Base-by-base conservation (phyloP, 2,888 invertebrate genomes). In the Therioaphis trifolii region DNA sequence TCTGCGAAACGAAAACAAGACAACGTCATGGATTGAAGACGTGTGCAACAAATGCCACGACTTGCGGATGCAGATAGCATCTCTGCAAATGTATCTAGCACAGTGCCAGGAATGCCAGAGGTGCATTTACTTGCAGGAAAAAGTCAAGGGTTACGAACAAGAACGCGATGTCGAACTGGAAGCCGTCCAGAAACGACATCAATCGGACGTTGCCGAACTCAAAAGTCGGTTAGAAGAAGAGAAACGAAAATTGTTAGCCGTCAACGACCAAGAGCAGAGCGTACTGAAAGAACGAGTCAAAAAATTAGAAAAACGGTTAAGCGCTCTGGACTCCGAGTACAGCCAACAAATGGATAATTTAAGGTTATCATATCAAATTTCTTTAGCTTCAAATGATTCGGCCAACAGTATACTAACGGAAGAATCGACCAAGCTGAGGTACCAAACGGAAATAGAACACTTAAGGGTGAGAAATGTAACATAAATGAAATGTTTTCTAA, bases 401-500 rank as follows among this genome's bases (percentile, higher is more conserved):
- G 79, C 75, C 82, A 86, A 75, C 74, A 85, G 55, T 49, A 84
- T 72, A 76, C 58, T 69, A 76, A 91, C 90, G 18, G 92, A 91
- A 86, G 91, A 91, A 77, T 91, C 92, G 74, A 92, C 93, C 86
- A 91, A 93, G 79, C 92, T 92, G 87, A 91, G 94, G 85, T 95
- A 95, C 89, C 95, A 95, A 89, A 92, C 93, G 68, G 96, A 96
- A 90, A 94, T 96, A 87, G 95, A 96, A 88, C 95, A 96, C 88
- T 90, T 96, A 85, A 91, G 94, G 87, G 91, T 91, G 87, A 87
- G 89, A 14, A 24, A 46, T 71, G n/a, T 40, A 71, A 69, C 3
- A 35, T 35, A 35, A 35, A 35, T 35, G 7, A 35, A 35, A 7
- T 35, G 7, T 3, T 35, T 35, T 35, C 3, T 35, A 35, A 5